Percentiles rank a stretch among this genome's conserved stretches.
Evolutionary conservation across 2,113 vertebrate genomes (phyloP).

Genomic region (Thunnus thynnus): DNA sequence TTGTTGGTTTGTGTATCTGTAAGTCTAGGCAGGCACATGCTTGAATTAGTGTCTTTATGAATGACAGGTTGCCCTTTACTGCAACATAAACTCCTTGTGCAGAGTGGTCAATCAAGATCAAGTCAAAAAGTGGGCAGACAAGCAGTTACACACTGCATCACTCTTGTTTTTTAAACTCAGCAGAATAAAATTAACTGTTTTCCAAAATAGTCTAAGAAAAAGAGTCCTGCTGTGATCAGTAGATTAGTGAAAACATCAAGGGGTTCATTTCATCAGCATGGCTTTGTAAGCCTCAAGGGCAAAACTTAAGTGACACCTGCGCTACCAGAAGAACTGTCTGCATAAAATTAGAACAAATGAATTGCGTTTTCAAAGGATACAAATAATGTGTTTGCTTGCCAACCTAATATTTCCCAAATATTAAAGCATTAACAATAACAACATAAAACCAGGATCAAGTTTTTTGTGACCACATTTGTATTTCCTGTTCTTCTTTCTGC

Average conservation of each 20-base stretch:
- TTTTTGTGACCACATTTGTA: too few relatives aligned
- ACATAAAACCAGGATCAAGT: background rate
- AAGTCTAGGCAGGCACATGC: background rate
- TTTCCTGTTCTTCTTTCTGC: too few relatives aligned
- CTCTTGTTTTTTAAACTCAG: constrained; percentile 7
- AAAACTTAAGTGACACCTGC: constrained; percentile 30
- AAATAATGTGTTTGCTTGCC: background rate
- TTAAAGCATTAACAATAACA: constrained; percentile 1
- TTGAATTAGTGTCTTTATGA: constrained; percentile 4
- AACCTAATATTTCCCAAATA: background rate
- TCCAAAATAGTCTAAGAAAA: constrained; percentile 39
- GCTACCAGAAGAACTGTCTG: background rate
- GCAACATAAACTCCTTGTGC: constrained; percentile 18
- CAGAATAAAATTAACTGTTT: constrained; percentile 32
- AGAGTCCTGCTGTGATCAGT: constrained; percentile 46
- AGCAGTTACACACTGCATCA: background rate
- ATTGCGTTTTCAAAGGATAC: background rate
- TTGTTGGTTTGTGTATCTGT: background rate
- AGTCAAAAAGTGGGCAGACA: background rate
- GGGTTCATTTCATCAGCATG: constrained; percentile 28
- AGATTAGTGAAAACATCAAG: constrained; percentile 36
- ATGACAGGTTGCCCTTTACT: constrained; percentile 46
- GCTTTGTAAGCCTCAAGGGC: constrained; percentile 44
- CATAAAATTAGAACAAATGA: constrained; percentile 37
- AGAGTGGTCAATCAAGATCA: constrained; percentile 29